Evolutionary conservation across 2,797 vertebrate genomes (phyloP).

Genomic region (Gymnothorax javanicus): DNA sequence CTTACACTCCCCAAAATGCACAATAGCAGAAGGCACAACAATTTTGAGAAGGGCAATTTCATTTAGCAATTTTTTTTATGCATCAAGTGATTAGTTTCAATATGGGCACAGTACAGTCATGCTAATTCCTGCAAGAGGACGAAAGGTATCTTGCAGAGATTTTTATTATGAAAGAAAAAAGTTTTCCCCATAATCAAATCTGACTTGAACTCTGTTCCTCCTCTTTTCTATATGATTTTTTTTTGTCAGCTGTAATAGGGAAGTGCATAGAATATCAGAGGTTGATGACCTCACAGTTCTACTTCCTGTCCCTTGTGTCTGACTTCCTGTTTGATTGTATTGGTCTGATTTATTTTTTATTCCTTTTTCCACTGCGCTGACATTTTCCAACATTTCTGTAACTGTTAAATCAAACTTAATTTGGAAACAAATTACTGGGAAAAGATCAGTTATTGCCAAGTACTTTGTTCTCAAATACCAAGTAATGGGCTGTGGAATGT

Average conservation of each 20-base stretch:
- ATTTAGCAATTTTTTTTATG: neutral
- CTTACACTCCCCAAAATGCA: constrained; percentile 15
- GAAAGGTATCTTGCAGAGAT: neutral
- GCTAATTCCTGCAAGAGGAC: neutral
- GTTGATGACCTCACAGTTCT: neutral
- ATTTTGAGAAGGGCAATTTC: neutral
- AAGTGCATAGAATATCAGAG: neutral
- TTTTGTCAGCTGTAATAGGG: neutral
- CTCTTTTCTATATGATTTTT: neutral
- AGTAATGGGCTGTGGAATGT: constrained; percentile 66
- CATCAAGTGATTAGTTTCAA: neutral
- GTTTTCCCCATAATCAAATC: neutral
- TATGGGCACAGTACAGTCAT: neutral
- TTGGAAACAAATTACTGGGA: constrained; percentile 69
- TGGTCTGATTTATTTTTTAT: constrained; percentile 9
- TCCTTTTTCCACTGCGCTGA: constrained; percentile 27
- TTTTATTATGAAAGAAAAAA: neutral
- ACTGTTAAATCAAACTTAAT: constrained; percentile 65
- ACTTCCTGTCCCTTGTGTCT: neutral
- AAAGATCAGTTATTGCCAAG: constrained; percentile 71
- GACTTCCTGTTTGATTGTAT: constrained; percentile 27
- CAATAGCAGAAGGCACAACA: neutral
- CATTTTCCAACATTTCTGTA: constrained; percentile 65
- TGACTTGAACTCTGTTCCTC: neutral
- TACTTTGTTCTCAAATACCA: constrained; percentile 67